Conservation (phyloP, 2,797 vertebrate genomes). For the Neosilurus hyrtlii region DNA sequence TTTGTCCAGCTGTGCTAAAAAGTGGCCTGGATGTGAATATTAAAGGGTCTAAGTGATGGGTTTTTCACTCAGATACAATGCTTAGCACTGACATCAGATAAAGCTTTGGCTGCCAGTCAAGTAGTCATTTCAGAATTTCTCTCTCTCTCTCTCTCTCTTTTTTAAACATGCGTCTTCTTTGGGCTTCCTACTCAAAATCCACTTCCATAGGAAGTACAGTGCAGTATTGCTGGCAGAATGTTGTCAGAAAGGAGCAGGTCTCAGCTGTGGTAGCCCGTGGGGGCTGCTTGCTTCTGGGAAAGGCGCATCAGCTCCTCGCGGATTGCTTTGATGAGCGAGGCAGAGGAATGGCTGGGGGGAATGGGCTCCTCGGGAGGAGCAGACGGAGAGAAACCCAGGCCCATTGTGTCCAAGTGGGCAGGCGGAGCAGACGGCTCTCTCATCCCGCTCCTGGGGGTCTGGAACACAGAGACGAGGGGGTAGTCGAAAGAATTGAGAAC, state of each 20-base stretch:
- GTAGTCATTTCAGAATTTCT: constrained; percentile 27
- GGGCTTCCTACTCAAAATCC: constrained; percentile 48
- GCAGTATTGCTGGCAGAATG: constrained; percentile 51
- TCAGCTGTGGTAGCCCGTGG: constrained; percentile 94
- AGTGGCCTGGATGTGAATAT: background rate
- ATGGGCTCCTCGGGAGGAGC: constrained; percentile 77
- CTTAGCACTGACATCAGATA: constrained; percentile 40
- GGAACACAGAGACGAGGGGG: constrained; percentile 81
- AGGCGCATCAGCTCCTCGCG: constrained; percentile 95
- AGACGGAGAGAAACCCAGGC: constrained; percentile 76
- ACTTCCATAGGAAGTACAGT: constrained; percentile 80
- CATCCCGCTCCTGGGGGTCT: constrained; percentile 81
- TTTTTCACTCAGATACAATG: constrained; percentile 19
- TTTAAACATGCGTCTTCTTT: constrained; percentile 31
- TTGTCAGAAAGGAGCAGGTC: constrained; percentile 52
- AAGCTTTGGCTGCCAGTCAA: constrained; percentile 37
- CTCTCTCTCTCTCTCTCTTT: constrained; percentile 29
- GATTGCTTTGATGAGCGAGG: constrained; percentile 98
- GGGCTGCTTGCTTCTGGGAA: constrained; percentile 91
- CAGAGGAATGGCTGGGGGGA: constrained; percentile 89
- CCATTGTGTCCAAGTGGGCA: constrained; percentile 76
- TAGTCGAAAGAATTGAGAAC: constrained; percentile 80
- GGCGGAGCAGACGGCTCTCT: constrained; percentile 83
- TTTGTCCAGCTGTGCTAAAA: constrained; percentile 32
- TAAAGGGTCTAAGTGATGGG: constrained; percentile 25